These are phyloP conservation scores for Chironomus riparius DNA, from an alignment of 2,888 invertebrate genomes.

Conservation along the genomic window DNA sequence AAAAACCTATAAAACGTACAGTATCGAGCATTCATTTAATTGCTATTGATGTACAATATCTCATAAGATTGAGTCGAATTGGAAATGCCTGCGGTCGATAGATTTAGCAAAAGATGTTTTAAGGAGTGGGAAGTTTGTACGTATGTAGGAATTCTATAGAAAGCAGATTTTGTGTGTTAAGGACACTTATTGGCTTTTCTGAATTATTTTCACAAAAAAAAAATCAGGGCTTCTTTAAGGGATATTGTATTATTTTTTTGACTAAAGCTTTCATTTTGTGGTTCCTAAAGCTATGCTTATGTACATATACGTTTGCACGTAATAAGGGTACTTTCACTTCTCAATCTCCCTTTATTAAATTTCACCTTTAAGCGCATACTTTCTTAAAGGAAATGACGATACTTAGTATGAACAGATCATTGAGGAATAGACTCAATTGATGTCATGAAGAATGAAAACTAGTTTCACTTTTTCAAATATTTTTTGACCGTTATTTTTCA, in stretches of 20 bases:
- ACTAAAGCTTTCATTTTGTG: too few species aligned
- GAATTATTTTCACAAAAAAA: not conserved
- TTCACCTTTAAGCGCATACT: not conserved
- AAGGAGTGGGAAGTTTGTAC: too few species aligned
- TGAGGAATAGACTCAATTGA: too few species aligned
- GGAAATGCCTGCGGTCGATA: not conserved
- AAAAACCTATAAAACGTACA: not conserved
- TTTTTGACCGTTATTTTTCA: too few species aligned
- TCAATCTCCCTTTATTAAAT: conserved; percentile 3
- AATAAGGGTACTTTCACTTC: not conserved
- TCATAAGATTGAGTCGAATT: not conserved
- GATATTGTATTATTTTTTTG: not conserved
- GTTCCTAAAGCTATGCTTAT: too few species aligned
- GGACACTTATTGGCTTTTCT: conserved; percentile 19
- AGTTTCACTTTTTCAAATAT: too few species aligned
- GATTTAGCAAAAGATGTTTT: too few species aligned
- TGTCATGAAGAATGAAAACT: too few species aligned
- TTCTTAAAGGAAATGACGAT: not conserved
- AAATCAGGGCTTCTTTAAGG: not conserved
- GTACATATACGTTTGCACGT: not conserved
- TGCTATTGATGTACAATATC: conserved; percentile 12
- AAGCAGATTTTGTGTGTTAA: conserved; percentile 7
- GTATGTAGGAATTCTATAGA: not conserved
- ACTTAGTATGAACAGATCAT: too few species aligned
- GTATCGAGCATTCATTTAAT: conserved; percentile 16